A percentile compares a stretch with the other conserved stretches of the same genome.
phyloP scores from a whole-genome alignment of 2,113 vertebrate species.

The Grus americana region DNA sequence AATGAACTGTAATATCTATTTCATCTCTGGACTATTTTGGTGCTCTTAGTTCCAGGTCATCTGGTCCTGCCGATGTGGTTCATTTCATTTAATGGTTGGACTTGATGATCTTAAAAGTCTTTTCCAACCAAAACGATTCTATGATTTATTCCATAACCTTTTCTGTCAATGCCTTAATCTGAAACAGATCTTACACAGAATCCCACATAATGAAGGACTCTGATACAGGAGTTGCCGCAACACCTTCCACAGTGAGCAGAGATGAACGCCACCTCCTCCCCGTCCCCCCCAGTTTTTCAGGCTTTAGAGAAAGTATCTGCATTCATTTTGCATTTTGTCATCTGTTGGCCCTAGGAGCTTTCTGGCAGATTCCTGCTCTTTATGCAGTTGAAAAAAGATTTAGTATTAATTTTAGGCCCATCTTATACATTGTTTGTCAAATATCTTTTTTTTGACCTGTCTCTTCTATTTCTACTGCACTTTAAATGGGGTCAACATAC shows the following conservation, averaged over 20 bases:
- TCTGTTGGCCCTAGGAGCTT: neutral
- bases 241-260: neutral
- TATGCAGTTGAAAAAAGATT: neutral
- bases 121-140: too few species aligned
- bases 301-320: neutral
- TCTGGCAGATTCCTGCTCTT: neutral
- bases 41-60: neutral
- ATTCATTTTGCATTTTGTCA: neutral
- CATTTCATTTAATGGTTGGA: neutral
- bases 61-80: neutral
- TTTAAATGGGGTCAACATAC: neutral
- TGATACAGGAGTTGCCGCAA: neutral
- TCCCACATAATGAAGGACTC: neutral
- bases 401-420: neutral
- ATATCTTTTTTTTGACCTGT: neutral
- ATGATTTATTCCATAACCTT: neutral
- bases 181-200: neutral
- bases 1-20: neutral
- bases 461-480: neutral
- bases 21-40: neutral
- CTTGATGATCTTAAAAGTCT: too few species aligned
- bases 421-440: neutral
- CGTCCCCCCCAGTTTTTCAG: neutral
- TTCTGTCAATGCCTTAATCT: neutral
- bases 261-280: rapidly evolving